Conservation (phyloP, 2,797 vertebrate genomes). For the Eremophila alpestris region DNA sequence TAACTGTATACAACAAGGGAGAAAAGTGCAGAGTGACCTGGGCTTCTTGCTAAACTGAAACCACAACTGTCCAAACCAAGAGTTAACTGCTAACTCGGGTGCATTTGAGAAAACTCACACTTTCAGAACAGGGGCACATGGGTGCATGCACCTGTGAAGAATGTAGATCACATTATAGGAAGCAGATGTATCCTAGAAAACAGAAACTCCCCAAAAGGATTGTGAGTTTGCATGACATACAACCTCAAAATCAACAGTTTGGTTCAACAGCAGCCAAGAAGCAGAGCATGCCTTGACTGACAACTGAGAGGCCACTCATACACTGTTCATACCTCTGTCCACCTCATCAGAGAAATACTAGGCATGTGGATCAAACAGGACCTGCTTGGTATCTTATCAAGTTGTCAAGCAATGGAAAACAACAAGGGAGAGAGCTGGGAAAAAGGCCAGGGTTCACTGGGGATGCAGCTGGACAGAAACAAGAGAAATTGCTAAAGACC, state of each 20-base stretch:
- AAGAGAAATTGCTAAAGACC: not conserved
- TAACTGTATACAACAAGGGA: not conserved
- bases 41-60: not conserved
- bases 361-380: not conserved
- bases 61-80: not conserved
- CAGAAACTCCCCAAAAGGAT: not conserved
- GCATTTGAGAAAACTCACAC: not conserved
- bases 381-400: not conserved
- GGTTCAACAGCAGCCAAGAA: not conserved
- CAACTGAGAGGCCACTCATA: not conserved
- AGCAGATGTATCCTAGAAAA: not conserved
- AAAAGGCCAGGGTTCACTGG: not conserved
- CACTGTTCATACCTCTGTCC: not conserved
- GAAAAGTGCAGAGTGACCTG: not conserved
- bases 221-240: not conserved
- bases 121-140: not conserved
- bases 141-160: not conserved
- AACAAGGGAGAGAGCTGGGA: not conserved
- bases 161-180: not conserved
- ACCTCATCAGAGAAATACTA: not conserved
- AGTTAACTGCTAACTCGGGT: not conserved
- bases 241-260: not conserved
- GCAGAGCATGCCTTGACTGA: no score
- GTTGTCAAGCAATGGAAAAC: not conserved
- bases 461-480: not conserved